Conservation (phyloP, 2,888 invertebrate genomes). For the Drosophila anomalipes region DNA sequence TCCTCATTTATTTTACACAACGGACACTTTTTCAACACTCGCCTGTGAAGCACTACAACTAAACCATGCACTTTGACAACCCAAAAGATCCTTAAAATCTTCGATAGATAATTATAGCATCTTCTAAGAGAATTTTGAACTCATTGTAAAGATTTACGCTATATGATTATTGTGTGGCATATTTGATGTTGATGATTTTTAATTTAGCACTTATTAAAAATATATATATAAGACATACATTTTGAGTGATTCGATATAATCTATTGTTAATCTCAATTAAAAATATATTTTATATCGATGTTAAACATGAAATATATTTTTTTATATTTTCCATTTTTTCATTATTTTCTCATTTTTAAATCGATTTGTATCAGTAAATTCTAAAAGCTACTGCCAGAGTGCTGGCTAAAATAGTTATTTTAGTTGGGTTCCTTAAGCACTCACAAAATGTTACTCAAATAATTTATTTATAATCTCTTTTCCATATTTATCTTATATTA, state of each 20-base stretch:
- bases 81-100: not conserved
- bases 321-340: not conserved
- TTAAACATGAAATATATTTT: no score
- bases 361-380: no score
- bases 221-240: not conserved
- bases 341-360: no score
- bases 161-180: no score
- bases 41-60: slow-evolving; percentile 30
- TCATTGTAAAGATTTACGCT: no score
- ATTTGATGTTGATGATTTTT: not conserved
- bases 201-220: not conserved
- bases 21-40: slow-evolving; percentile 61
- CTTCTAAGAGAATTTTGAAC: not conserved
- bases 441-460: not conserved
- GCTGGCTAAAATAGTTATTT: not conserved
- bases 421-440: not conserved
- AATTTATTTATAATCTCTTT: not conserved
- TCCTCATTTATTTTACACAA: slow-evolving; percentile 79
- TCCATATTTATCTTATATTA: not conserved
- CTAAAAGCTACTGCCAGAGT: not conserved
- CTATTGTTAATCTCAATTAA: not conserved
- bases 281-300: not conserved
- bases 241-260: not conserved
- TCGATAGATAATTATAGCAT: not conserved
- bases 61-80: slow-evolving; percentile 23